phyloP scores from a whole-genome alignment of 2,888 invertebrate genomes.

The Asteroscopus sphinx region DNA sequence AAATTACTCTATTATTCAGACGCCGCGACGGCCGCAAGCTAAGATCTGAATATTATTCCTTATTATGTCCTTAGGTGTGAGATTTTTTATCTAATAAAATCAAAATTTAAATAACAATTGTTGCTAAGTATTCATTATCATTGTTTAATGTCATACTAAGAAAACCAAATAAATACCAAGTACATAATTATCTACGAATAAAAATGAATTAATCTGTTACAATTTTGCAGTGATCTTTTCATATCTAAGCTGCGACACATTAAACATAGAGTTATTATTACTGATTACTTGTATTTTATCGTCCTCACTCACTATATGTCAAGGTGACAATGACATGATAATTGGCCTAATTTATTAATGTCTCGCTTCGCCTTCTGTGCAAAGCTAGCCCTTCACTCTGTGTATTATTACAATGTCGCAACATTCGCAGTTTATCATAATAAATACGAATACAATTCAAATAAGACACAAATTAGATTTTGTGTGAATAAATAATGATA shows the following conservation, averaged over 20 bases:
- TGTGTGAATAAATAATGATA: neutral
- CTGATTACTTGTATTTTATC: conserved; percentile 43
- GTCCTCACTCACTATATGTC: conserved; percentile 59
- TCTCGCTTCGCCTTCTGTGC: conserved; percentile 68
- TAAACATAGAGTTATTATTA: conserved; percentile 19
- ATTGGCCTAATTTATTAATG: conserved; percentile 78
- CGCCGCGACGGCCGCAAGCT: too few species aligned
- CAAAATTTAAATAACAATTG: too few species aligned
- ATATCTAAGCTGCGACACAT: conserved; percentile 17
- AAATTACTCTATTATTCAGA: too few species aligned
- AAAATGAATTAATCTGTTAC: neutral
- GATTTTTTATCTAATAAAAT: too few species aligned
- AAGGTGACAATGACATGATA: conserved; percentile 76
- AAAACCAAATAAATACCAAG: too few species aligned
- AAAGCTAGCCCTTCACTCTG: conserved; percentile 66
- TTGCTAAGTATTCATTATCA: too few species aligned
- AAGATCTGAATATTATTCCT: too few species aligned
- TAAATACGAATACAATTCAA: conserved; percentile 19
- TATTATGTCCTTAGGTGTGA: too few species aligned
- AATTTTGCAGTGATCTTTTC: conserved; percentile 27
- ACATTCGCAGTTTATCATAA: conserved; percentile 39
- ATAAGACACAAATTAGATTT: conserved; percentile 22
- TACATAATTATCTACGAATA: too few species aligned
- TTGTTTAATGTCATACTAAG: too few species aligned
- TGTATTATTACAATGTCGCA: conserved; percentile 60